These are phyloP conservation scores for Ceryle rudis DNA, from an alignment of 2,797 vertebrate genomes.

Conservation along the genomic window DNA sequence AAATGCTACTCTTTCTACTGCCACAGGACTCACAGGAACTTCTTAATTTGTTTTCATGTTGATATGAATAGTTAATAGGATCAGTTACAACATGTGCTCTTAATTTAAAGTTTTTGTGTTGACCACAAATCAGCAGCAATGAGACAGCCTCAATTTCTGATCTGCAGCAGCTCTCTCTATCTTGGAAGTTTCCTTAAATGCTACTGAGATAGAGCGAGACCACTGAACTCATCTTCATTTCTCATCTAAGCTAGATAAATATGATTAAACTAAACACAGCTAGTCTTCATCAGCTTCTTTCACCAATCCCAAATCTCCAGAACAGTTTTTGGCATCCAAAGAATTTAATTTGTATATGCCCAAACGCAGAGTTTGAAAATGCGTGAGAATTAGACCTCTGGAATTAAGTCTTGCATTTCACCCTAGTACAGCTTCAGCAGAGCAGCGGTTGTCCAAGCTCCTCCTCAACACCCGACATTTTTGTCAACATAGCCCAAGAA, in stretches of 20 bases:
- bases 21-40: background rate
- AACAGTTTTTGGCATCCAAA: background rate
- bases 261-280: constrained; percentile 18
- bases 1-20: background rate
- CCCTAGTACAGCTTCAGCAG: background rate
- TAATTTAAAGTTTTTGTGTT: background rate
- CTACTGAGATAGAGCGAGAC: background rate
- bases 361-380: background rate
- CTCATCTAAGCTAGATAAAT: background rate
- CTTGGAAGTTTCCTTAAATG: constrained; percentile 28
- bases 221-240: background rate
- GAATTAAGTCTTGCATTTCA: background rate
- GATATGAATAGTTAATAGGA: constrained; percentile 3
- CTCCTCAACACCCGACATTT: background rate
- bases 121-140: background rate
- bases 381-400: background rate
- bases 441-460: background rate
- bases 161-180: constrained; percentile 26
- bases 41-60: background rate
- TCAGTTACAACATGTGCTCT: background rate
- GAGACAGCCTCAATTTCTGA: background rate
- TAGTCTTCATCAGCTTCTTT: background rate
- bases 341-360: background rate
- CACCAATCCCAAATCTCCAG: background rate
- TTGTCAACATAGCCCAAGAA: background rate